Base-by-base conservation (phyloP, 35 echinoderm and acorn worm species). In the Apostichopus californicus region DNA sequence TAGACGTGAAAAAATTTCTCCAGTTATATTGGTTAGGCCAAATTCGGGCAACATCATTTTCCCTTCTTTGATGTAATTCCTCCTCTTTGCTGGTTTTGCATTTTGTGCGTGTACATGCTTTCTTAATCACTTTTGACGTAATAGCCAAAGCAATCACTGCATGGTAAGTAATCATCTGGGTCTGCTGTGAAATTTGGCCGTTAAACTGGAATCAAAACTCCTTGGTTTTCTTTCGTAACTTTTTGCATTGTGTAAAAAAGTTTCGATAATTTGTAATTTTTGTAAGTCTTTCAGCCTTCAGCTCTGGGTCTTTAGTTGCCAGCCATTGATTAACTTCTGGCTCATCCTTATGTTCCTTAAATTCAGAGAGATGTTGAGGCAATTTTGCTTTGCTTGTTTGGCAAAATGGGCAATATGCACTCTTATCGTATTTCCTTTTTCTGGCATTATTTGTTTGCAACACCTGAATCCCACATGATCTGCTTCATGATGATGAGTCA, bases 241-340 rank as follows among this genome's bases (percentile, higher is more conserved):
- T 87, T 87, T 86, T 12, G 55, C 72, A 96, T 96, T 96, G 73
- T 96, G 95, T 2, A 83, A 83, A 52, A 73, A 73, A 93, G 85
- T 96, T 96, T 8, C 95, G 90, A 73, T 88, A 90, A 91, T 96
- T 96, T 77, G 92, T 81, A 83, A 96, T 93, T 87, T 73, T 92
- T 21, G 94, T 93, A 21, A 96, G 87, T 55, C 86, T 93, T 87
- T 96, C 90, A 72, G 57, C 92, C 61, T 91, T 93, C 21, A 93
- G 21, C 78, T 91, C 88, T 59, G 56, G 79, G 87, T 96, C 94
- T 77, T 18, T 91, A 22, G 92, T 96, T 26, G 92, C 78, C 54
- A 65, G 46, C 94, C 94, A 96, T 73, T 93, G 79, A 53, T 86
- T 18, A 6, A 93, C 91, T 85, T 95, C 56, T 65, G 70, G n/a